phyloP scores from a whole-genome alignment of 1,140 invertebrate genomes.

The Fopius arisanus region DNA sequence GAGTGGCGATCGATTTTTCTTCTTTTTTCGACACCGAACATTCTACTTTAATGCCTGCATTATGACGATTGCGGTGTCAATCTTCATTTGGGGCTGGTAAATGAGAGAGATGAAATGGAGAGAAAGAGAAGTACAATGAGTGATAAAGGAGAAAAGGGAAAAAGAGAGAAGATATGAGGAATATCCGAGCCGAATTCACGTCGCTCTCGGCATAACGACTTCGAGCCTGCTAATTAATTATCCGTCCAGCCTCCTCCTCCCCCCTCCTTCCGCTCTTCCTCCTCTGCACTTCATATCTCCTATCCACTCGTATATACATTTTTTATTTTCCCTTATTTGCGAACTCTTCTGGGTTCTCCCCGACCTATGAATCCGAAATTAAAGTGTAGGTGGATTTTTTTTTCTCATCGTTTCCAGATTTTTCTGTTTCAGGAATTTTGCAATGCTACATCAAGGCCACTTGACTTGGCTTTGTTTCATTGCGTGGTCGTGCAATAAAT shows the following conservation, averaged over 20 bases:
- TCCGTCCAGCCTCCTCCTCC: slow-evolving; percentile 20
- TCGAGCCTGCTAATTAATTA: slow-evolving; percentile 34
- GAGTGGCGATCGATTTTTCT: slow-evolving; percentile 5
- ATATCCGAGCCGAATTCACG: slow-evolving; percentile 21
- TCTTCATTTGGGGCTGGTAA: slow-evolving; percentile 48
- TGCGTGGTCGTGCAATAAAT: not conserved
- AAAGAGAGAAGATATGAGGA: slow-evolving; percentile 5
- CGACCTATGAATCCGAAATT: not conserved
- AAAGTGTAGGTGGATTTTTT: not conserved
- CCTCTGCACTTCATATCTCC: not conserved
- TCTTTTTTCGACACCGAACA: slow-evolving; percentile 12
- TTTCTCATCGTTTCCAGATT: not conserved
- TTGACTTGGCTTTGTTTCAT: not conserved
- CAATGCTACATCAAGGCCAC: not conserved
- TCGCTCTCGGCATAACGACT: slow-evolving; percentile 29
- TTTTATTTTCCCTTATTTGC: slow-evolving; percentile 14
- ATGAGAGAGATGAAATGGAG: slow-evolving; percentile 21
- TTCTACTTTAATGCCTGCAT: slow-evolving; percentile 48
- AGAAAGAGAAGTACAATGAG: slow-evolving; percentile 18
- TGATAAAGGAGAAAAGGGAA: slow-evolving; percentile 2
- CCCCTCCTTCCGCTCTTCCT: not conserved
- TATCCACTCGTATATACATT: slow-evolving; percentile 3
- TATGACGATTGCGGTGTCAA: slow-evolving; percentile 57
- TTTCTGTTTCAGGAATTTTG: not conserved
- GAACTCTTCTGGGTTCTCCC: not conserved